Percentiles rank a stretch among this genome's conserved stretches.
Evolutionary conservation across 2,888 invertebrate species (phyloP).

Genomic region (Nasonia oneida): DNA sequence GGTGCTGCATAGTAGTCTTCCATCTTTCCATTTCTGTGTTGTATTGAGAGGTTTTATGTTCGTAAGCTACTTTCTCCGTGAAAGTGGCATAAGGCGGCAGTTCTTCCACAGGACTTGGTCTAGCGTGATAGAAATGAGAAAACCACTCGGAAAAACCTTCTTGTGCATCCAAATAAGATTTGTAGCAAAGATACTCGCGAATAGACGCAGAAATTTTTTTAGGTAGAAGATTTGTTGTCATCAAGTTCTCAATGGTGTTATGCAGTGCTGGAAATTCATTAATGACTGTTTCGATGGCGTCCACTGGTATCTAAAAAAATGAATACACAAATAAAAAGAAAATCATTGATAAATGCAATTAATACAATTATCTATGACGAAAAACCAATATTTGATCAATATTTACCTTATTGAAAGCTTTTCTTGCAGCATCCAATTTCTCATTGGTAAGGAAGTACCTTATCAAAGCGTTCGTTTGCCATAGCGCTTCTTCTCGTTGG

Average conservation of each 20-base stretch:
- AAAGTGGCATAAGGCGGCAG: constrained; percentile 85
- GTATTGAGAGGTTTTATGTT: constrained; percentile 90
- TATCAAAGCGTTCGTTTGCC: constrained; percentile 94
- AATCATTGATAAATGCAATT: not conserved
- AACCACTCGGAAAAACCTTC: constrained; percentile 96
- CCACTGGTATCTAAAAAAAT: constrained; percentile 82
- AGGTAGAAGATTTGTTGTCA: constrained; percentile 78
- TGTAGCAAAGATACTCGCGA: constrained; percentile 92
- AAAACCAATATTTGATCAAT: not conserved
- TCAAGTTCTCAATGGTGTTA: constrained; percentile 73
- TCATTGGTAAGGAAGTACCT: constrained; percentile 90
- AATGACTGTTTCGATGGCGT: constrained; percentile 83
- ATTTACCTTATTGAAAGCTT: constrained; percentile 84
- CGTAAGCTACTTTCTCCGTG: constrained; percentile 92
- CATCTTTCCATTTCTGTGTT: constrained; percentile 89
- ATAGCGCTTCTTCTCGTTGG: constrained; percentile 90
- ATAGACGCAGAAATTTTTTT: constrained; percentile 80
- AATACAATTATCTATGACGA: not conserved
- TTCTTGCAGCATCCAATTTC: constrained; percentile 90
- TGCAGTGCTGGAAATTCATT: constrained; percentile 79
- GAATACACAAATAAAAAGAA: constrained; percentile 42
- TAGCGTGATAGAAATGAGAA: constrained; percentile 88
- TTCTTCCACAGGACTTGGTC: constrained; percentile 86
- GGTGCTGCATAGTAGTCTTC: constrained; percentile 85
- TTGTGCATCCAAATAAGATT: constrained; percentile 92